Evolutionary conservation across 2,113 vertebrate species (phyloP), one percentile per base, ranked within the genome.

Genomic region (Macheiramphus alcinus): DNA sequence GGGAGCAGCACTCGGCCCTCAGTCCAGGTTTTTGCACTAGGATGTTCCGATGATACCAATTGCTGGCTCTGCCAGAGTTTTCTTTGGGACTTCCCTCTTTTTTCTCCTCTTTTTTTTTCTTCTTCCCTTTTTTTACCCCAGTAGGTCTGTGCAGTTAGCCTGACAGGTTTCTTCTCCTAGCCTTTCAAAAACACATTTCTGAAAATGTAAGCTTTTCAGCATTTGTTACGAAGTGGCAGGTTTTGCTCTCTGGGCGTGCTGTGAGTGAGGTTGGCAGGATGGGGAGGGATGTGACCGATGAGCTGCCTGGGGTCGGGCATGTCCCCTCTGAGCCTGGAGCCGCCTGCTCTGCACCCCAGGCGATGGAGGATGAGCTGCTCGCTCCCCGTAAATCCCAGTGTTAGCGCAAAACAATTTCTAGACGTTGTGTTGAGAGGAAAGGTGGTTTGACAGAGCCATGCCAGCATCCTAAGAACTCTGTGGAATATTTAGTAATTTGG

Each of bases 331-430:
- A 45, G 34, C 23, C 62, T 32, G 47, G 29, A 78, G 40, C 48
- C 0, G 3, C 53, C 20, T 34, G 45, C 47, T n/a, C 71, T 22
- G 27, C 16, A 9, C 21, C 19, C n/a, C 11, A 3, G 11, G 43
- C 0, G 2, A 6, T 7, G 31, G 34, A 52, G 42, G 36, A n/a
- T 0, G 0, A 50, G 29, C 55, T 43, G 56, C 59, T 70, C 2
- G 1, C 2, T 11, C 43, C 26, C 34, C 9, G 11, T 11, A 66
- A 78, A 38, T 31, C 26, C 36, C 16, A 20, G 22, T 9, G 7
- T 31, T 20, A 7, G 10, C 0, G 0, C 23, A 32, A 3, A 52
- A 40, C 5, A 6, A 10, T 53, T 63, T 48, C 62, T 22, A 5
- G 32, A 2, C 1, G 1, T 22, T 27, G 31, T 40, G 47, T 63